A percentile compares a stretch with the other conserved stretches of the same genome.
phyloP scores from a whole-genome alignment of 2,113 vertebrate genomes.

The Daphoenositta chrysoptera region DNA sequence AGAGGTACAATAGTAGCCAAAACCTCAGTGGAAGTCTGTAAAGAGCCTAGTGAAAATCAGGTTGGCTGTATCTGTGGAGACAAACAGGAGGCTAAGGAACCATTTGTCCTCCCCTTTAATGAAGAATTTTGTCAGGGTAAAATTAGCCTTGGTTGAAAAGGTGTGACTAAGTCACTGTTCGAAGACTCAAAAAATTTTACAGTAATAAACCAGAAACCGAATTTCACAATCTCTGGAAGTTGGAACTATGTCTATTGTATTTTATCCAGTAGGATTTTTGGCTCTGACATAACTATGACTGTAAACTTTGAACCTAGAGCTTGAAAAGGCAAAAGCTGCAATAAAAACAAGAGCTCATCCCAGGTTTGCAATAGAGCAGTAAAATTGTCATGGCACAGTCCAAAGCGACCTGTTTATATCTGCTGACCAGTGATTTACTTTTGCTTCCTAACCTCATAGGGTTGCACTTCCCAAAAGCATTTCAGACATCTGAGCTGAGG shows the following conservation, averaged over 20 bases:
- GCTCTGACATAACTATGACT: neutral
- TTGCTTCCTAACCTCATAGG: conserved; percentile 44
- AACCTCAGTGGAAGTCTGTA: neutral
- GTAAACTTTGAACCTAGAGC: neutral
- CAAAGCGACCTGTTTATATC: neutral
- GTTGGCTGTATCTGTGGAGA: neutral
- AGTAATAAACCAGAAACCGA: neutral
- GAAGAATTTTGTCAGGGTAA: neutral
- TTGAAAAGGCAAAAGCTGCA: neutral
- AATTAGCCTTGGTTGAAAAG: neutral
- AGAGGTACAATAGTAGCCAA: neutral
- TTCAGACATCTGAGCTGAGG: conserved; percentile 31
- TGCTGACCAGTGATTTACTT: conserved; percentile 45
- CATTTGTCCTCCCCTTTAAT: neutral
- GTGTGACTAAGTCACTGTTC: neutral
- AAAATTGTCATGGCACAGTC: neutral
- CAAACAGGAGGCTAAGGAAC: neutral
- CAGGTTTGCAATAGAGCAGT: neutral
- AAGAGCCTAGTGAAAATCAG: neutral
- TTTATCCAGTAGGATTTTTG: neutral
- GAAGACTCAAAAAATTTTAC: neutral
- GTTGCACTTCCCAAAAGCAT: conserved; percentile 47
- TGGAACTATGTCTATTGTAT: neutral
- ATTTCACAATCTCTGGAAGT: neutral
- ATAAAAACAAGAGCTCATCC: neutral